Evolutionary conservation across 2,888 invertebrate species (phyloP), one percentile per base, ranked within the genome.

Genomic region (Patella caerulea): DNA sequence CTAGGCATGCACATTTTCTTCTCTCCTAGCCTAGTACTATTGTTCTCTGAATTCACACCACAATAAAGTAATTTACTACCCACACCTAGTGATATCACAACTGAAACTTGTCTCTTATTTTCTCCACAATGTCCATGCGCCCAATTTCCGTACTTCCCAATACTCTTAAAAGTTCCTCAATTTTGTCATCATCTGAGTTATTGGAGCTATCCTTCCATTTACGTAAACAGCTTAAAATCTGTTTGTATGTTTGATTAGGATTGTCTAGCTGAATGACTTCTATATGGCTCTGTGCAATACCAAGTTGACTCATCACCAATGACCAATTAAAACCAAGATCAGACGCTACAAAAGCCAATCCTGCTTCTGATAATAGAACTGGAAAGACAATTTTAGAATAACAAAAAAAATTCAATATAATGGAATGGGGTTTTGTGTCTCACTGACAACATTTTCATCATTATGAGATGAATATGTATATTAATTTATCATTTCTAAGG

Each of bases 311-410:
- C 7, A 89, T 88, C 83, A 92, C 83, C 74, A 86, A 81, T 4
- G 81, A 77, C 90, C 94, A 95, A 89, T 87, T 85, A 45, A 76
- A 81, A 12, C 88, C 87, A 19, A 88, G 83, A 19, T 83, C 82
- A 7, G 86, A 82, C 12, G 89, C 86, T 0, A 88, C 74, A 59
- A 83, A 84, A 3, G 81, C 79, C 77, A 89, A 81, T 2, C 87
- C 85, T 15, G 84, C 78, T 73, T 88, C 88, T 2, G 87, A 84
- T 73, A 89, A 73, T 45, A 86, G 73, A n/a, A 85, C 86, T 85
- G 82, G 2, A 74, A 45, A 45, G 71, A 52, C 9, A 45, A 45
- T 45, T 45, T 45, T 9, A 45, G 45, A 45, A 9, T 45, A 45
- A 45, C 4, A 45, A 45, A 7, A 45, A 45, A 45, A 34, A 34